phyloP scores from a whole-genome alignment of 2,113 vertebrate species.

The Heterotis niloticus region DNA sequence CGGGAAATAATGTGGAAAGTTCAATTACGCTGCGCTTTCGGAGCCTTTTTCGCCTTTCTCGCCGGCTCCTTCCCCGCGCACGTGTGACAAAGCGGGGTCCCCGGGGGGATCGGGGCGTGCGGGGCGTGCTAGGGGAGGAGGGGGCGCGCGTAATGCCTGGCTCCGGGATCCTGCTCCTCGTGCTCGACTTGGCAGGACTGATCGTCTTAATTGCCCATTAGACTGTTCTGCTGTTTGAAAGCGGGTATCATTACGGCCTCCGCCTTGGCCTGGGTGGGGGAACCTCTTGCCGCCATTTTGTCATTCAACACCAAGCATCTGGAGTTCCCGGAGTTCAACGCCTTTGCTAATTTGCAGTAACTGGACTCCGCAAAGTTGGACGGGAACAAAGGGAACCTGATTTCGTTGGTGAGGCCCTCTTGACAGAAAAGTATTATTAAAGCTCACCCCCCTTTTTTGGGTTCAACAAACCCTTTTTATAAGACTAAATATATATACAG shows the following conservation, averaged over 20 bases:
- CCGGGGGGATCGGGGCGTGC: constrained; percentile 38
- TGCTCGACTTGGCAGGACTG: constrained; percentile 73
- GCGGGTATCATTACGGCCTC: constrained; percentile 72
- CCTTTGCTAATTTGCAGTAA: constrained; percentile 55
- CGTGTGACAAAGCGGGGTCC: constrained; percentile 64
- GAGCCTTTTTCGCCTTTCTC: constrained; percentile 52
- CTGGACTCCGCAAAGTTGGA: constrained; percentile 52
- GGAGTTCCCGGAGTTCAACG: constrained; percentile 61
- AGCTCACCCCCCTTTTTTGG: constrained; percentile 36
- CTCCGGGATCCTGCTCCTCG: constrained; percentile 63
- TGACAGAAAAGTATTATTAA: constrained; percentile 50
- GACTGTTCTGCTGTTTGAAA: constrained; percentile 75
- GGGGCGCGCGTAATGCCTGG: constrained; percentile 61
- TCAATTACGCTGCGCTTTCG: constrained; percentile 79
- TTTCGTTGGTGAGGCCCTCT: constrained; percentile 49
- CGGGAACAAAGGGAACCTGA: constrained; percentile 49
- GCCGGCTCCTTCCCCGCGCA: constrained; percentile 62
- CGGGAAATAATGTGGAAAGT: constrained; percentile 79
- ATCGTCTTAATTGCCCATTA: constrained; percentile 81
- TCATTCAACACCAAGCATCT: constrained; percentile 56
- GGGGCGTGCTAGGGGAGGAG: constrained; percentile 46
- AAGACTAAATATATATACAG: constrained; percentile 37
- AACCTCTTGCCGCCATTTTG: constrained; percentile 58
- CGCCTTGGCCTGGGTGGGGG: constrained; percentile 59
- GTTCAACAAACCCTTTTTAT: constrained; percentile 43